These are phyloP conservation scores for Eubasilissa regina DNA, from an alignment of 1,140 invertebrate species.

Conservation along the genomic window DNA sequence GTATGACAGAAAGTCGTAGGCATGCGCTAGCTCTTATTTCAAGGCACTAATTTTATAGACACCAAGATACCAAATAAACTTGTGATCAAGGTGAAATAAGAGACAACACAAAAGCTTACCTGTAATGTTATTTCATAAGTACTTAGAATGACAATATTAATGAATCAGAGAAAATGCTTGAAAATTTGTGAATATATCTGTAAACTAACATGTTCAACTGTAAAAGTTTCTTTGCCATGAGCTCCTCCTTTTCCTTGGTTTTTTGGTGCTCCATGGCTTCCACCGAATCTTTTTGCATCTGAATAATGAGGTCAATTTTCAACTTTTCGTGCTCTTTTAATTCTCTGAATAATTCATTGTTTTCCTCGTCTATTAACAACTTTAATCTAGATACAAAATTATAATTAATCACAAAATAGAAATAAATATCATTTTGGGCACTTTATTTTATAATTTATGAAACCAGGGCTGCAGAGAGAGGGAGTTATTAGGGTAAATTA, in stretches of 20 bases:
- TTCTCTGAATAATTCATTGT: constrained; percentile 35
- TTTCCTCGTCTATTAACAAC: constrained; percentile 49
- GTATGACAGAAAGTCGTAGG: too few relatives aligned
- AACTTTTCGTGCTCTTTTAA: constrained; percentile 37
- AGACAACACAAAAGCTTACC: too few relatives aligned
- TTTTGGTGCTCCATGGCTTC: constrained; percentile 41
- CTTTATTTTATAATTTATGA: background rate
- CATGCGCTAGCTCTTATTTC: too few relatives aligned
- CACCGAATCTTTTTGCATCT: constrained; percentile 38
- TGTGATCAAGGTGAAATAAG: too few relatives aligned
- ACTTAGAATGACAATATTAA: too few relatives aligned
- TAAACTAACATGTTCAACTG: constrained; percentile 46
- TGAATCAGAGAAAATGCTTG: too few relatives aligned
- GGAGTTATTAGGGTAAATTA: too few relatives aligned
- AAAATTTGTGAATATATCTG: too few relatives aligned
- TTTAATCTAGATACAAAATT: constrained; percentile 44
- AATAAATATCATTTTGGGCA: background rate
- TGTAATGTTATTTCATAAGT: too few relatives aligned
- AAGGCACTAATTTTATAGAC: too few relatives aligned
- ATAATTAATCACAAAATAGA: background rate
- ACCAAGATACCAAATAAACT: too few relatives aligned
- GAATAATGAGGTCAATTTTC: constrained; percentile 38
- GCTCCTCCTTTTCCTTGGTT: constrained; percentile 46
- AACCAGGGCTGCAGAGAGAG: too few relatives aligned
- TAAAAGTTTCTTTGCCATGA: constrained; percentile 46